These are phyloP conservation scores for Scaptomyza tumidula DNA, from an alignment of 2,888 invertebrate species.

Conservation along the genomic window DNA sequence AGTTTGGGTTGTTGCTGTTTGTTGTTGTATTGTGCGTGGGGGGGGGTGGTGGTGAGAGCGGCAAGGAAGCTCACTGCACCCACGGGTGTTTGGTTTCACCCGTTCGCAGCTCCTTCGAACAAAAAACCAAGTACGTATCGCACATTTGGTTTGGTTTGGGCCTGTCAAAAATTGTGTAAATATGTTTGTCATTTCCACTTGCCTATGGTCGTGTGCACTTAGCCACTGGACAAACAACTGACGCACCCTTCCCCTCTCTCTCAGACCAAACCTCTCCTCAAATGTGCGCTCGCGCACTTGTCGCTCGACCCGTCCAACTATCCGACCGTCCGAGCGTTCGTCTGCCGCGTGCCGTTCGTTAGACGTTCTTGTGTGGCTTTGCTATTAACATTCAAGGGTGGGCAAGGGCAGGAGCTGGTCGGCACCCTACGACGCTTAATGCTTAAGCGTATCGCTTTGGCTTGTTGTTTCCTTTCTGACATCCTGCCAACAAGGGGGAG, in stretches of 20 bases:
- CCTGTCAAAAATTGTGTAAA: conserved; percentile 83
- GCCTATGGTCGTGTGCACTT: conserved; percentile 66
- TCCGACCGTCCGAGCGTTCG: conserved; percentile 21
- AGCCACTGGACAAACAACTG: conserved; percentile 68
- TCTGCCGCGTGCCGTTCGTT: conserved; percentile 76
- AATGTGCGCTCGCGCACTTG: conserved; percentile 64
- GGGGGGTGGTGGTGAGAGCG: conserved; percentile 1
- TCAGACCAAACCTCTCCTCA: background rate
- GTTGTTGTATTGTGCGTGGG: conserved; percentile 44
- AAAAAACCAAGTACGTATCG: conserved; percentile 3
- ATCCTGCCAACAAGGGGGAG: conserved; percentile 48
- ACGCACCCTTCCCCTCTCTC: conserved; percentile 4
- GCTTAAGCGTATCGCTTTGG: conserved; percentile 72
- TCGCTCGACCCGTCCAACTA: conserved; percentile 38
- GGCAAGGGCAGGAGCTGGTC: background rate
- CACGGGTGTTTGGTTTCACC: conserved; percentile 80
- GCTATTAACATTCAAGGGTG: conserved; percentile 48
- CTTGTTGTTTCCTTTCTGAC: conserved; percentile 68
- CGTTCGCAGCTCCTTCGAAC: conserved; percentile 57
- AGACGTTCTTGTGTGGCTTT: conserved; percentile 77
- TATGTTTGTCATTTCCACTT: conserved; percentile 83
- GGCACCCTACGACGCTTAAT: conserved; percentile 30
- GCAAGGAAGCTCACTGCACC: conserved; percentile 51
- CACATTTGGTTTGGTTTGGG: conserved; percentile 67
- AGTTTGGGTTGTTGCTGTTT: conserved; percentile 66